Evolutionary conservation across 2,888 invertebrate species (phyloP).

Genomic region (Folsomia candida): DNA sequence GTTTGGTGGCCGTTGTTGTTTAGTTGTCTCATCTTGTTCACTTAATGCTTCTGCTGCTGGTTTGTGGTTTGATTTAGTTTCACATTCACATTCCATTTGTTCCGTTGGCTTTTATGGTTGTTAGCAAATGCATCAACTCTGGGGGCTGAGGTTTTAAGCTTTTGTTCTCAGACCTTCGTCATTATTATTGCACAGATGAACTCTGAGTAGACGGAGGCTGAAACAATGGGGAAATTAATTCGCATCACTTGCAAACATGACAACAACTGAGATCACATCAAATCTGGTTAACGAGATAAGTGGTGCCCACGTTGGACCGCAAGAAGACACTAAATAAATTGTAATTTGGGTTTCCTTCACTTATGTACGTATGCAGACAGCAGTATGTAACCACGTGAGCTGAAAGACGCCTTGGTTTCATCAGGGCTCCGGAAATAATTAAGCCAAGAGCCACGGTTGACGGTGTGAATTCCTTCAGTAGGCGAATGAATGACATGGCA

Average conservation of each 20-base stretch:
- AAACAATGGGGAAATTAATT: not conserved
- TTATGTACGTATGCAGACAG: not conserved
- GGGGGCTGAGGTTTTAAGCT: no score
- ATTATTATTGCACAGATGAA: no score
- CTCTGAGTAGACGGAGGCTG: no score
- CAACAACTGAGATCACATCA: not conserved
- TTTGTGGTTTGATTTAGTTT: not conserved
- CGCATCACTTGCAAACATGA: not conserved
- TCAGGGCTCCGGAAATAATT: not conserved
- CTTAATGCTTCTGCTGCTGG: not conserved
- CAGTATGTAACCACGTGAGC: not conserved
- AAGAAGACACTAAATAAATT: not conserved
- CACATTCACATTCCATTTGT: not conserved
- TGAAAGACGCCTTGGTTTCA: no score
- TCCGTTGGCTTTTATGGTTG: not conserved
- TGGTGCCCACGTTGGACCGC: not conserved
- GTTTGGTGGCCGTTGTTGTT: not conserved
- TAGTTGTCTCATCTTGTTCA: not conserved
- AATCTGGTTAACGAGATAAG: not conserved
- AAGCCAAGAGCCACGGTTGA: not conserved
- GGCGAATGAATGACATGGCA: not conserved
- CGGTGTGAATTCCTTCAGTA: not conserved
- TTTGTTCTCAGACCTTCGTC: no score
- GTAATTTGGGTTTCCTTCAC: not conserved
- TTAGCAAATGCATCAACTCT: not conserved